A percentile compares a stretch with the other conserved stretches of the same genome.
Conservation (phyloP, 2,888 invertebrate species). For the Diarsia rubi region DNA sequence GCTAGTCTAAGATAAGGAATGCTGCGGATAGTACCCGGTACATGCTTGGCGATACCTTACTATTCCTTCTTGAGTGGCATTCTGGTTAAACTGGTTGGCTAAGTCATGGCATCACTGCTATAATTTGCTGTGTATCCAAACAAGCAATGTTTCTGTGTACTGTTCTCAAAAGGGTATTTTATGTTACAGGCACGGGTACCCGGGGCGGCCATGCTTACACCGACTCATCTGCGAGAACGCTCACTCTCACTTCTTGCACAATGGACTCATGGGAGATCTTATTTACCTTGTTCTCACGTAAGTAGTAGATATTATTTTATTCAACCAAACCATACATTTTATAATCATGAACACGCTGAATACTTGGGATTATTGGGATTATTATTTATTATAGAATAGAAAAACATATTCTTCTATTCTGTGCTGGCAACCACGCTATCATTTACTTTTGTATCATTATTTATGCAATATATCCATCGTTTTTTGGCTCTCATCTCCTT, state of each 20-base stretch:
- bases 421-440: neutral
- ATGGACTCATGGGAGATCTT: conserved; percentile 93
- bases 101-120: neutral
- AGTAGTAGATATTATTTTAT: conserved; percentile 75
- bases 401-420: neutral
- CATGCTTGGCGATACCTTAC: neutral
- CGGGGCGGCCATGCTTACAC: conserved; percentile 91
- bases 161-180: neutral
- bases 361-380: no score
- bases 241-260: conserved; percentile 88
- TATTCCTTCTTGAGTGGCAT: neutral
- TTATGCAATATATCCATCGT: neutral
- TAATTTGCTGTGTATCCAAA: neutral
- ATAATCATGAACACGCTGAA: neutral
- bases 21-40: neutral
- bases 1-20: neutral
- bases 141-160: neutral
- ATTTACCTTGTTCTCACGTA: conserved; percentile 93
- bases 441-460: neutral
- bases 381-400: no score
- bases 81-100: no score
- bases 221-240: conserved; percentile 93
- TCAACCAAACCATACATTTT: neutral
- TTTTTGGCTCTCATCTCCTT: neutral
- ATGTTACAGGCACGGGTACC: conserved; percentile 89